Conservation (phyloP, 2,797 vertebrate species). For the Synanceia verrucosa region DNA sequence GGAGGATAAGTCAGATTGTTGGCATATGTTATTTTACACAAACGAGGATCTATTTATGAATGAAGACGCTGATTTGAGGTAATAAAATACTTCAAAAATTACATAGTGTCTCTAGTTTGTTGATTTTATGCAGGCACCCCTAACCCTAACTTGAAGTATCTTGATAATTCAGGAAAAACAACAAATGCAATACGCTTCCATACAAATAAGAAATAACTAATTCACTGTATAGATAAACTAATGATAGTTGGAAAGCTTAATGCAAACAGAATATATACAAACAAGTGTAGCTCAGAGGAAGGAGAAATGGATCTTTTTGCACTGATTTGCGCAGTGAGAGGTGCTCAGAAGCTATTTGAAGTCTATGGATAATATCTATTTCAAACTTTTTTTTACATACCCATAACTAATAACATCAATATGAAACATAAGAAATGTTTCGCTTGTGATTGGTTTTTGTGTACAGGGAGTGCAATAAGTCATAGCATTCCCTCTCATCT, state of each 20-base stretch:
- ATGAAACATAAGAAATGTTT: background rate
- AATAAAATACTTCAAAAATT: too few relatives aligned
- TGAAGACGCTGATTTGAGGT: too few relatives aligned
- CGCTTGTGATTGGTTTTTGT: background rate
- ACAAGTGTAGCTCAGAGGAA: background rate
- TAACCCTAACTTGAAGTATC: too few relatives aligned
- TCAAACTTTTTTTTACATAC: background rate
- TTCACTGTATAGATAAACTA: too few relatives aligned
- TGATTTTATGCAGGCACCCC: too few relatives aligned
- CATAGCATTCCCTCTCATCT: background rate
- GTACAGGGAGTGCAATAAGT: background rate
- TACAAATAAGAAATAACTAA: too few relatives aligned
- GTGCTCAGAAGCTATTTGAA: conserved; percentile 1
- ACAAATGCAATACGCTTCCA: too few relatives aligned
- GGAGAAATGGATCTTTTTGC: background rate
- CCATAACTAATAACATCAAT: background rate
- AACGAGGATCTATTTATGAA: too few relatives aligned
- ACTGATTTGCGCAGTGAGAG: background rate
- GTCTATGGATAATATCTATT: conserved; percentile 6
- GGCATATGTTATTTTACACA: too few relatives aligned
- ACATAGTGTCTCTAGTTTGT: too few relatives aligned
- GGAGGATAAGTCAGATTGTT: too few relatives aligned
- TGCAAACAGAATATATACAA: background rate
- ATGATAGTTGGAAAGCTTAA: background rate
- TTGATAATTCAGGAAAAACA: too few relatives aligned